Base-by-base conservation (phyloP, 2,797 vertebrate species). In the Falco concolor region DNA sequence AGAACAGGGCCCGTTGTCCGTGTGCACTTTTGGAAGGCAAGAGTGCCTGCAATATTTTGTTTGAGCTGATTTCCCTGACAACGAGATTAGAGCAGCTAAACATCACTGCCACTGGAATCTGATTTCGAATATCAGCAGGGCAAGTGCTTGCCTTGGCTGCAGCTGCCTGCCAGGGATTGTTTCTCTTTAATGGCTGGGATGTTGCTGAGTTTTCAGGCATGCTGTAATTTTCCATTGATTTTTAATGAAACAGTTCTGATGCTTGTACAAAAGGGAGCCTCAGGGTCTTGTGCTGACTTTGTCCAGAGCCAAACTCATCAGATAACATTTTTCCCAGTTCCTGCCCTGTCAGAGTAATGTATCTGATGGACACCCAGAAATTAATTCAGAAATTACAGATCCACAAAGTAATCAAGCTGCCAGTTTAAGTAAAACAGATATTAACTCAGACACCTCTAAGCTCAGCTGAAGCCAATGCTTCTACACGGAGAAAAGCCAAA, bases 221-320 rank as follows among this genome's bases (percentile, higher is more conserved):
- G 76, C 32, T 81, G 68, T 65, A 88, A 65, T 90, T 83, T 94
- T 40, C 57, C 59, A 76, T 25, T 84, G 91, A 72, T 95, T 96
- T 97, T 91, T 89, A 95, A 84, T 86, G 90, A 90, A 95, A 50
- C 34, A 28, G 25, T 49, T 44, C 73, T 89, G 84, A 60, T 81
- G 75, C 24, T 56, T 54, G 32, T 81, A 47, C 38, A 77, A 70
- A 87, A 67, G 80, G 32, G 53, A 32, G 86, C 73, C 67, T 75
- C 14, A 3, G 57, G 54, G 38, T 86, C 60, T 91, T 1, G 7
- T 1, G 10, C 47, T 78, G 64, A 36, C 57, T 93, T 91, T 73
- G 21, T 72, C 53, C 34, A 50, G 79, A 84, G 53, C 22, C 2
- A 5, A 69, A 77, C 36, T 72, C 38, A 57, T 50, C 50, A 77